Evolutionary conservation across 2,113 vertebrate genomes (phyloP), one percentile per base, ranked within the genome.

Genomic region (Triplophysa dalaica): DNA sequence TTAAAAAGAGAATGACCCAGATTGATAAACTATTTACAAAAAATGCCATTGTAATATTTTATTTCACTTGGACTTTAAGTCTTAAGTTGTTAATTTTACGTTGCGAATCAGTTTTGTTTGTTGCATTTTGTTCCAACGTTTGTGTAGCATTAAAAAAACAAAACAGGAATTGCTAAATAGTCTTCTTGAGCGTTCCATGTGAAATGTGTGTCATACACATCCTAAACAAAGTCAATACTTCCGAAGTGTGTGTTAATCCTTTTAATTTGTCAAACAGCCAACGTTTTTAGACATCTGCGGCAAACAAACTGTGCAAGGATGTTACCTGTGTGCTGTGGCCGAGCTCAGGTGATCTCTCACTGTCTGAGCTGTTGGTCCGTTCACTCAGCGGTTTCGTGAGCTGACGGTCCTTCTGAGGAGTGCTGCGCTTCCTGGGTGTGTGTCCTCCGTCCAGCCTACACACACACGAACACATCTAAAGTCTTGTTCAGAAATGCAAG

Each of bases 361-460:
- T 96, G 90, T 97, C 96, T 0, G 94, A 95, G 88, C 96, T 96
- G 91, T 96, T 96, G 85, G 94, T 92, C 12, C 95, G 90, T 73
- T 97, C 96, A 0, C 93, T 94, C 82, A 94, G 88, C 0, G 95
- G 94, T 82, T 96, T 96, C 78, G 94, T 94, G n/a, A 94, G 90
- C 85, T 96, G 94, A 0, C 94, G 81, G 87, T 97, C 95, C 84
- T 92, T 95, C 87, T 94, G 88, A 1, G 95, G 94, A 0, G 95
- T 95, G 88, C 88, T 90, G 62, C 94, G 93, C 84, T 94, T 96
- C 67, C 93, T 85, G 13, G 95, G 96, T 0, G 96, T 96, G 87
- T 95, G 93, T 45, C 83, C 85, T 2, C 91, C 92, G 0, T 96
- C 94, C 89, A 93, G 78, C 87, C 94, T 96, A 22, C 6, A 63